A percentile compares a stretch with the other conserved stretches of the same genome.
These are phyloP conservation scores for Pachypeltis micranthus DNA, from an alignment of 1,140 invertebrate species.

Conservation along the genomic window DNA sequence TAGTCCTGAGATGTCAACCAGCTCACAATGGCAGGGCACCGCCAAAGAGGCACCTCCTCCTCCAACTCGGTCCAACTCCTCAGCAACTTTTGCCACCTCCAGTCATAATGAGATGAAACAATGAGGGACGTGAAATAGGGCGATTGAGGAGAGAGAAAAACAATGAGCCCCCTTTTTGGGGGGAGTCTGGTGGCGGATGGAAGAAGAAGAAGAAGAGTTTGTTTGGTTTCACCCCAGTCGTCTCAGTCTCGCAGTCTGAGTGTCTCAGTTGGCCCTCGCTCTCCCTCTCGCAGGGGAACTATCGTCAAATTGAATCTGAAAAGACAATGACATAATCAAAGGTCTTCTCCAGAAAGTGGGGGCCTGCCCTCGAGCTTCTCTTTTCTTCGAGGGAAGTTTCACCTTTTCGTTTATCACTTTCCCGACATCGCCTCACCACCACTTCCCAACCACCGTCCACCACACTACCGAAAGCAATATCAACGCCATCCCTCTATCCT, in stretches of 20 bases:
- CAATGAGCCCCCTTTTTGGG: neutral
- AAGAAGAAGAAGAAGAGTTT: no score
- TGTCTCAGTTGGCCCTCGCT: no score
- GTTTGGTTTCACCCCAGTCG: no score
- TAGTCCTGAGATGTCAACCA: neutral
- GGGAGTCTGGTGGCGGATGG: neutral
- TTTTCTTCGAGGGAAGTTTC: neutral
- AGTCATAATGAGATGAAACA: conserved; percentile 9
- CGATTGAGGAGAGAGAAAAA: conserved; percentile 3
- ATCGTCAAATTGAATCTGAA: conserved; percentile 9
- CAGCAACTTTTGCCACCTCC: neutral
- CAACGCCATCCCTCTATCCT: no score
- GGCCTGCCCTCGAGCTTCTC: no score
- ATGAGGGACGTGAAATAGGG: neutral
- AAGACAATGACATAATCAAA: conserved; percentile 8
- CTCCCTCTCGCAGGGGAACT: neutral
- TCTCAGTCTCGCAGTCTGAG: no score
- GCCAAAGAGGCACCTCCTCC: no score
- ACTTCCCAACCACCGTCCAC: no score
- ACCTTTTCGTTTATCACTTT: neutral
- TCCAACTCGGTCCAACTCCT: no score
- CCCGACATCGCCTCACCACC: conserved; percentile 1
- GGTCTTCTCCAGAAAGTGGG: neutral
- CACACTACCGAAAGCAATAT: no score
- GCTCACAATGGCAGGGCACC: neutral